phyloP scores from a whole-genome alignment of 2,797 vertebrate genomes.

The Eospalax fontanierii region DNA sequence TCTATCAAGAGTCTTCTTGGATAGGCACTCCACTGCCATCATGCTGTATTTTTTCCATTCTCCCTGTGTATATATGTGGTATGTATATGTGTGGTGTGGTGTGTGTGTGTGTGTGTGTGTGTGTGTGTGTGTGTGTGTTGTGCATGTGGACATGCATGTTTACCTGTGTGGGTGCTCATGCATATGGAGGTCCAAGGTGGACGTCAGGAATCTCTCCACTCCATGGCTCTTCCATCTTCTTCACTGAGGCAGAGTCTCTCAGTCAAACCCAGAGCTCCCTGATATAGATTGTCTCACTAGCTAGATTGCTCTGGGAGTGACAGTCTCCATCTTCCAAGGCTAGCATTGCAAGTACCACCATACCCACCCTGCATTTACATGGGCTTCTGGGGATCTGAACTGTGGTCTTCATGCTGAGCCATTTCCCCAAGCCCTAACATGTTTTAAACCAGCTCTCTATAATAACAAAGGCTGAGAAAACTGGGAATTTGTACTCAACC shows the following conservation, averaged over 20 bases:
- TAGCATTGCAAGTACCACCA: background rate
- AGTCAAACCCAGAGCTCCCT: background rate
- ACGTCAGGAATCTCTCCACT: background rate
- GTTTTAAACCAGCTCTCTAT: slow-evolving; percentile 73
- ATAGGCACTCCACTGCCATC: slow-evolving; percentile 17
- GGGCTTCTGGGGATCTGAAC: background rate
- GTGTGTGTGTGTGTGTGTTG: too few species aligned
- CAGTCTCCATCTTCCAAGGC: background rate
- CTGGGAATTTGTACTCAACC: slow-evolving; percentile 76
- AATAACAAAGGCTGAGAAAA: slow-evolving; percentile 67
- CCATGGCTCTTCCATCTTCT: background rate
- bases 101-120: too few species aligned
- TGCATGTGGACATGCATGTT: background rate
- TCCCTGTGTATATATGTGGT: too few species aligned
- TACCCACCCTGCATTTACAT: background rate
- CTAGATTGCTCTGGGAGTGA: background rate
- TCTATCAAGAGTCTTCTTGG: slow-evolving; percentile 57
- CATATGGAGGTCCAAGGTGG: background rate
- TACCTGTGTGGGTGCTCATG: background rate
- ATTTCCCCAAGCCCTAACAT: background rate
- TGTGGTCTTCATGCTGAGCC: background rate
- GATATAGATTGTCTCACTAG: fast-evolving
- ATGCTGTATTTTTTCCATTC: background rate
- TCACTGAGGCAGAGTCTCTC: background rate
- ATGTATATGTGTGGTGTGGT: too few species aligned